Base-by-base conservation (phyloP, 1,140 invertebrate genomes). In the Ostrea edulis region DNA sequence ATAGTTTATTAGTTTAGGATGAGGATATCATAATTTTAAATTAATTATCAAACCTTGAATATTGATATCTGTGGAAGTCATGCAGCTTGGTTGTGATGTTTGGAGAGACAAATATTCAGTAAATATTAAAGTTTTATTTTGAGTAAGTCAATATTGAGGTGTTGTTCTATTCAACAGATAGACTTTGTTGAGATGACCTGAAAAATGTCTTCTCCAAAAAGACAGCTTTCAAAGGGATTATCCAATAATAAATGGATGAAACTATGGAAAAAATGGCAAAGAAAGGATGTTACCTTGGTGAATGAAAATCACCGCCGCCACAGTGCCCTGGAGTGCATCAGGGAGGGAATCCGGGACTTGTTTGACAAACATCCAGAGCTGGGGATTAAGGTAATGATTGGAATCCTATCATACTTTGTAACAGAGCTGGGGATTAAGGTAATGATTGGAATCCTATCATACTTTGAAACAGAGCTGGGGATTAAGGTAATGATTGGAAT, bases 271-370 rank as follows among this genome's bases (percentile, higher is more conserved):
- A 83, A 85, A 53, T 62, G 84, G 22, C 86, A 83, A 12, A 88
- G 84, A 8, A 89, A 89, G 53, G 89, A 88, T 5, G 89, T 92
- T 11, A 88, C 91, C 12, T 89, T 91, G 35, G 88, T 92, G 20
- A 87, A 91, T 84, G 71, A 83, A 14, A 81, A 88, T 55, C 91
- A 92, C 82, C 87, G 86, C 35, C 71, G 88, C 54, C 90, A 91
- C 62, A 65, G 86, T 14, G 71, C 88, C 55, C 71, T 92, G 8
- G 71, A 90, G 54, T 89, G 86, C 44, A 85, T 92, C 20, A 65
- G 90, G 35, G 54, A 82, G 14, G 91, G 91, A 17, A 90, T 92
- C 14, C 85, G 65, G 25, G 84, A 89, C 52, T 12, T 90, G 0
- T 55, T 90, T 29, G 52, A 84, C 11, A 89, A 89, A 25, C 86